Base-by-base conservation (phyloP, 2,797 vertebrate species). In the Moxostoma hubbsi region DNA sequence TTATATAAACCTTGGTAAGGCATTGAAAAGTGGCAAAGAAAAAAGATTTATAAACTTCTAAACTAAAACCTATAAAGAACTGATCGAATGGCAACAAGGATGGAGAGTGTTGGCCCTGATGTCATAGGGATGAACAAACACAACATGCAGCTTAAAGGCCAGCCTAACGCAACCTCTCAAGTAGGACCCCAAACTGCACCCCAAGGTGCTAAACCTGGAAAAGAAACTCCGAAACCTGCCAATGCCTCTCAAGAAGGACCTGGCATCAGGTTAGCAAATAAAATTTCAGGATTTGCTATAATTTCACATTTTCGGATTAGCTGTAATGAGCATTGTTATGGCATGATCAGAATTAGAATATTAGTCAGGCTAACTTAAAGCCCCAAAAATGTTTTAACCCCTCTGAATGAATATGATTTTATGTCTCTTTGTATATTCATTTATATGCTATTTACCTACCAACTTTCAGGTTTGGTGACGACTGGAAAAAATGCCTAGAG, bases 401-500 rank as follows among this genome's bases (percentile, higher is more conserved):
- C 36, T 36, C 36, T 36, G 36, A 4, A 36, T 36, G 36, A 36
- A 36, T 36, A 36, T 36, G 36, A 4, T 36, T 36, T 36, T 36
- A 36, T 36, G 36, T 36, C 36, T 36, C 36, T 36, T 4, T 36
- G 36, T 36, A 36, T 36, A 36, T 36, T 4, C 3, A 36, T 36
- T 36, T 36, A 36, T 36, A 36, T 36, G 36, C 36, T 57, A 7
- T 16, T 72, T 3, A 67, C 63, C 16, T 1, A 59, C 7, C 2
- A 43, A 49, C n/a, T 65, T 13, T 18, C n/a, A 94, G 92, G 89
- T 94, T 95, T 77, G 94, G 93, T 79, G 94, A 95, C 45, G 94
- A 95, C 90, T 95, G 94, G 94, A 95, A 95, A 87, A 93, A 88
- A 84, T 92, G 86, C 85, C 87, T 95, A 53, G 89, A 93, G 85